These are phyloP conservation scores for Peromyscus maniculatus DNA, from an alignment of 2,113 vertebrate genomes.

Conservation along the genomic window DNA sequence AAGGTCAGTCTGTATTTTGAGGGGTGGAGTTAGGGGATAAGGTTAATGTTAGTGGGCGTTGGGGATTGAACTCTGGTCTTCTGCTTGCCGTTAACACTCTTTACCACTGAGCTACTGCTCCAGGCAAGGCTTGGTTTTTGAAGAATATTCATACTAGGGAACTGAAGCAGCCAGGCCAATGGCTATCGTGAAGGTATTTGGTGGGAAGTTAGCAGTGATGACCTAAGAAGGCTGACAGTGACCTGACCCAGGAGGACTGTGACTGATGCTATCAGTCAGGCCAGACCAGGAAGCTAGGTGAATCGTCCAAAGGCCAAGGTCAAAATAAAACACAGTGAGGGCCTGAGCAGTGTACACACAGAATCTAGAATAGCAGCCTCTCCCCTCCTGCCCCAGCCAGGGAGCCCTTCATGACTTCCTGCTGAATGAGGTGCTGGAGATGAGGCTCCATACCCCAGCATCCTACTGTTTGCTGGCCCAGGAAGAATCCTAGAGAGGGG, in stretches of 20 bases:
- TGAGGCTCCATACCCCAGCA: not conserved
- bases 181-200: not conserved
- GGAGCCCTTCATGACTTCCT: not conserved
- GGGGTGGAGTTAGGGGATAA: not conserved
- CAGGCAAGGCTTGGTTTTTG: not conserved
- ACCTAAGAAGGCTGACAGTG: not conserved
- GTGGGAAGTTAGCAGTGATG: not conserved
- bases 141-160: not conserved
- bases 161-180: not conserved
- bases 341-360: not conserved
- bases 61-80: not conserved
- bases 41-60: not conserved
- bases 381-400: not conserved
- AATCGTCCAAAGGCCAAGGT: slow-evolving; percentile 14
- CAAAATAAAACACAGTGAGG: not conserved
- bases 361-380: not conserved
- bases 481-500: not conserved
- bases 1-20: not conserved
- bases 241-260: not conserved
- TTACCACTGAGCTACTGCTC: not conserved
- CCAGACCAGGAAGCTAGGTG: not conserved
- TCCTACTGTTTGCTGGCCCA: not conserved
- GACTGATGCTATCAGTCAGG: not conserved
- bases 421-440: not conserved
- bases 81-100: not conserved